Base-by-base conservation (phyloP, 1,140 invertebrate species). In the Agrilus planipennis region DNA sequence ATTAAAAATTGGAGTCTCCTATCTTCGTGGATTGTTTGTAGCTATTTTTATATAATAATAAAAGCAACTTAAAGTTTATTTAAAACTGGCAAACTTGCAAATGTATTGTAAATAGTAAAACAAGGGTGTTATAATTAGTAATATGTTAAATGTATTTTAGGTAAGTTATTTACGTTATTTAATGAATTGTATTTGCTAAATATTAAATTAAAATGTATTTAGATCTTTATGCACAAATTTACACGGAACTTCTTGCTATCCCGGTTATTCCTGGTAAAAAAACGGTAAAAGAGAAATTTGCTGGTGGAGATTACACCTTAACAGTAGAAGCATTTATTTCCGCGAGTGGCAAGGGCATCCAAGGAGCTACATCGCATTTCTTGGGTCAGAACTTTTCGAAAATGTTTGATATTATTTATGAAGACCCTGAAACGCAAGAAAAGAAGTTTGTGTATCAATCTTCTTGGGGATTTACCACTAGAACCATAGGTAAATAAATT, bases 211-310 rank as follows among this genome's bases (percentile, higher is more conserved):
- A n/a, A n/a, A n/a, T n/a, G n/a, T n/a, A n/a, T n/a, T 39, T 46
- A 75, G 87, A 93, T 54, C 65, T 94, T 9, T 98, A 98, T 62
- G 76, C 79, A 0, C 63, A 69, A 46, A 78, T 99, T 1, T 99
- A 99, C 64, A 89, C 90, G 39, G 74, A 98, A 25, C 65, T 95
- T 12, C 56, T 99, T 25, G 95, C 96, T 0, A 81, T 99, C 36
- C 96, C 96, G 0, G 94, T 99, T 0, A 73, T 99, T 0, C 83
- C 81, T 58, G 96, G 95, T 0, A 76, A 82, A 14, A 99, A 99
- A 70, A 96, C 93, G 0, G 92, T 98, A 64, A 98, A 99, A 64
- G 96, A 99, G 68, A 97, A 99, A 60, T 99, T 99, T 68, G 94
- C 96, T 23, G 96, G 96, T 32, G 92, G 87, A 21, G 89, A 95